Base-by-base conservation (phyloP, 2,113 vertebrate species). In the Nothobranchius furzeri region DNA sequence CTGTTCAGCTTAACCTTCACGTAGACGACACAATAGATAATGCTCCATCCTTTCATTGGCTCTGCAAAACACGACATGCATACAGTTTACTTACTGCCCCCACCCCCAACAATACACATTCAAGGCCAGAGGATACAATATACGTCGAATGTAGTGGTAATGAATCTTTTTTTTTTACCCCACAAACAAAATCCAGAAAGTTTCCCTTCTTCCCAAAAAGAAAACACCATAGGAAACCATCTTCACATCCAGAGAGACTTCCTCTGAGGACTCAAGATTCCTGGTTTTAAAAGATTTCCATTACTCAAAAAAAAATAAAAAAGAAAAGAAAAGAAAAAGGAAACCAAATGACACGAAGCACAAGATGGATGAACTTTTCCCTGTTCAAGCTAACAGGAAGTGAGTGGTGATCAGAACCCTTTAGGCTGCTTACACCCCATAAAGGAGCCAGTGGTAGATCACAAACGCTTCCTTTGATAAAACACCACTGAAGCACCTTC, bases 21-120 rank as follows among this genome's bases (percentile, higher is more conserved):
- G 82, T 79, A 87, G 79, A 88, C 83, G 87, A 90, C 78, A 87
- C 83, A 83, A 70, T 78, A 87, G 82, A 85, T 82, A 78, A 83
- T 67, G 3, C 64, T 65, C 72, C 65, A 30, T 68, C 84, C 83
- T 60, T 1, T 73, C 83, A 84, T 83, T 89, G 87, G 78, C 86
- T 85, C 83, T 60, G 77, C 80, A 84, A 85, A 91, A 89, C 86
- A 91, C 81, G 84, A 90, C 90, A 91, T 91, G 90, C 90, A 90
- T 85, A 88, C 84, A 87, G 81, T 86, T 84, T 82, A 4, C 20
- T 80, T 65, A 86, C 73, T 86, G 77, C 66, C 84, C 55, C 64
- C 35, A 4, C 64, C 76, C 75, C 60, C 70, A 67, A 76, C 79
- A 69, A 83, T 84, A 82, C 67, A 89, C 82, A 87, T 88, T 88